A percentile compares a stretch with the other conserved stretches of the same genome.
Evolutionary conservation across 1,140 invertebrate species (phyloP).

Genomic region (Acromyrmex echinatior): DNA sequence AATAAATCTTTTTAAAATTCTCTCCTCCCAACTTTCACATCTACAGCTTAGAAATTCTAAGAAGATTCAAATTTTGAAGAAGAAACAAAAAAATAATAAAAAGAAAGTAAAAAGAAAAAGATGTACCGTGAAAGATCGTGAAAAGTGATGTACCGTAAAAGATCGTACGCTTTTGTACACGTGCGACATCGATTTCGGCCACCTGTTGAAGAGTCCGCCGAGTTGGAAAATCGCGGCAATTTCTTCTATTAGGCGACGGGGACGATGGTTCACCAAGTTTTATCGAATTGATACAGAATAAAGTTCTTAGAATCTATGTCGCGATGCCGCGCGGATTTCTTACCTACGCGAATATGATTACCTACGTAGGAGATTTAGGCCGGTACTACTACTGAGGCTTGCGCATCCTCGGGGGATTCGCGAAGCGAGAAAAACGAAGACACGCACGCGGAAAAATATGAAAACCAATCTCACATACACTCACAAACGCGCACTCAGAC

Average conservation of each 20-base stretch:
- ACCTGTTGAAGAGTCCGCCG: constrained; percentile 74
- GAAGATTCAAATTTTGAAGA: not conserved
- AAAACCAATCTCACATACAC: not conserved
- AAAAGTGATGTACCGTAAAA: constrained; percentile 35
- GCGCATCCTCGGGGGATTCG: not conserved
- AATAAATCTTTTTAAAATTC: not conserved
- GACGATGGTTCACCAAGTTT: not conserved
- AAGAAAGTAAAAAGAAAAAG: not conserved
- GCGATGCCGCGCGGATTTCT: not conserved
- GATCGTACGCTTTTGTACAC: constrained; percentile 4
- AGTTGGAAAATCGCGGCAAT: not conserved
- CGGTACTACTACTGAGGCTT: constrained; percentile 26
- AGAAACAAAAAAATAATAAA: not conserved
- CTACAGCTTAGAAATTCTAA: not conserved
- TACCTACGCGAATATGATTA: not conserved
- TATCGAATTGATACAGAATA: not conserved
- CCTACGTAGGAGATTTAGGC: constrained; percentile 28
- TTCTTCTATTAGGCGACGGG: constrained; percentile 2
- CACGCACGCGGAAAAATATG: not conserved
- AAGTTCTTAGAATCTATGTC: not conserved
- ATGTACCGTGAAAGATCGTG: not conserved
- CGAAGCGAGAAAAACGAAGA: not conserved
- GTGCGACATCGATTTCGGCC: constrained; percentile 64
- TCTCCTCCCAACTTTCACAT: not conserved
- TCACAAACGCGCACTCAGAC: not conserved